These are phyloP conservation scores for Holacanthella duospinosa DNA, from an alignment of 2,888 invertebrate genomes.

Conservation along the genomic window DNA sequence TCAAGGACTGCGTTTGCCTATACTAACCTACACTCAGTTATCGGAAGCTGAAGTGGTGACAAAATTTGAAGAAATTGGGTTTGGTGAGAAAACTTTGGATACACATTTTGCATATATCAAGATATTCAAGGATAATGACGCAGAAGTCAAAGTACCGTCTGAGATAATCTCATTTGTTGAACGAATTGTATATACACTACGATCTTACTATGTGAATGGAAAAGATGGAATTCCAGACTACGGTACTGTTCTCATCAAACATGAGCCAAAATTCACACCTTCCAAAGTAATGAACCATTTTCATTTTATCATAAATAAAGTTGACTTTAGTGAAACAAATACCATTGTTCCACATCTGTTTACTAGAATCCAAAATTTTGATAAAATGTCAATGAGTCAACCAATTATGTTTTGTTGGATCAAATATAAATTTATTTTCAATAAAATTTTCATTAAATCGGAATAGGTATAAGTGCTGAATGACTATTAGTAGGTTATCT, in stretches of 20 bases:
- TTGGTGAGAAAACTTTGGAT: neutral
- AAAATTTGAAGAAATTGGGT: neutral
- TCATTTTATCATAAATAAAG: too few relatives aligned
- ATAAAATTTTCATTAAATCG: too few relatives aligned
- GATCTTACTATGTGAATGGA: neutral
- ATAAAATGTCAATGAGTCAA: too few relatives aligned
- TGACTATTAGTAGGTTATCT: too few relatives aligned
- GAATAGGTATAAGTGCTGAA: too few relatives aligned
- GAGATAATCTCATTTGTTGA: neutral
- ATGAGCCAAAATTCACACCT: too few relatives aligned
- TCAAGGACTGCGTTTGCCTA: neutral
- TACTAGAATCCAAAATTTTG: too few relatives aligned
- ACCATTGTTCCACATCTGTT: too few relatives aligned
- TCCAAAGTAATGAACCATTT: too few relatives aligned
- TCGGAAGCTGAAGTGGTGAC: neutral
- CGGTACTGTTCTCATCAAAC: neutral
- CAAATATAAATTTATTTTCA: too few relatives aligned
- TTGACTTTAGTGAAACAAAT: too few relatives aligned
- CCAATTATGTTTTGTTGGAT: too few relatives aligned
- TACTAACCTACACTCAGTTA: neutral
- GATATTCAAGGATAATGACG: neutral
- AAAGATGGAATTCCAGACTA: conserved; percentile 6
- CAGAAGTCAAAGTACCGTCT: neutral
- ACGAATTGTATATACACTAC: neutral
- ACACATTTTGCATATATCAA: neutral